phyloP scores from a whole-genome alignment of 2,113 vertebrate genomes.

The Anguilla rostrata region DNA sequence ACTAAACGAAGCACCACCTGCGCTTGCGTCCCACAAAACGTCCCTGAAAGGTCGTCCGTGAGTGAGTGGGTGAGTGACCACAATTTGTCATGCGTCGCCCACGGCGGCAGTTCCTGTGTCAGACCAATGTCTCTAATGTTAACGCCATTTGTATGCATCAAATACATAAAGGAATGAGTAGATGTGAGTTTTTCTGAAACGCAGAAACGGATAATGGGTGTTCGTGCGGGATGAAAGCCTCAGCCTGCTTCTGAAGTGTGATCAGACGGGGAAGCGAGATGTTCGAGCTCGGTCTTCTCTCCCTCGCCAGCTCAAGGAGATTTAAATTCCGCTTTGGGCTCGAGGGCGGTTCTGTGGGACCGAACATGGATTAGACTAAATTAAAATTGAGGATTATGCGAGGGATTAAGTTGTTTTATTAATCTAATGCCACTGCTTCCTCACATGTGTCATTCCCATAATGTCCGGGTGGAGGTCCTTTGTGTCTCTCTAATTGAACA shows the following conservation, averaged over 20 bases:
- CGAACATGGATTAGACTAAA: conserved; percentile 67
- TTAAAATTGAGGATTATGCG: conserved; percentile 72
- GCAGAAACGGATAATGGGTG: not conserved
- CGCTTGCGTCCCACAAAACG: too few relatives aligned
- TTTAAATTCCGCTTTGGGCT: conserved; percentile 50
- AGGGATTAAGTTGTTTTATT: conserved; percentile 72
- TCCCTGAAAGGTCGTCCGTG: too few relatives aligned
- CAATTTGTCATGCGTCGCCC: too few relatives aligned
- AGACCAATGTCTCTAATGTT: too few relatives aligned
- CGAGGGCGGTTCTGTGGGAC: conserved; percentile 55
- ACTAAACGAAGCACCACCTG: too few relatives aligned
- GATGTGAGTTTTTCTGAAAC: not conserved
- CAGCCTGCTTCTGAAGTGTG: not conserved
- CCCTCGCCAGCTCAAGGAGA: conserved; percentile 1
- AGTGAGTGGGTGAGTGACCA: too few relatives aligned
- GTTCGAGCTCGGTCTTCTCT: not conserved
- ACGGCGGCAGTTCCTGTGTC: too few relatives aligned
- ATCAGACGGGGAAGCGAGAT: not conserved
- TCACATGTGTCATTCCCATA: conserved; percentile 48
- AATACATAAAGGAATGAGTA: too few relatives aligned
- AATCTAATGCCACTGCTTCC: conserved; percentile 55
- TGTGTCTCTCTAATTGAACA: conserved; percentile 59
- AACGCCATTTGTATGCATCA: too few relatives aligned
- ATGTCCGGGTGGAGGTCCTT: conserved; percentile 50
- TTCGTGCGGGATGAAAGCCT: not conserved